Percentiles rank a stretch among this genome's conserved stretches.
Conservation (phyloP, 1,140 invertebrate species). For the Aricia agestis region DNA sequence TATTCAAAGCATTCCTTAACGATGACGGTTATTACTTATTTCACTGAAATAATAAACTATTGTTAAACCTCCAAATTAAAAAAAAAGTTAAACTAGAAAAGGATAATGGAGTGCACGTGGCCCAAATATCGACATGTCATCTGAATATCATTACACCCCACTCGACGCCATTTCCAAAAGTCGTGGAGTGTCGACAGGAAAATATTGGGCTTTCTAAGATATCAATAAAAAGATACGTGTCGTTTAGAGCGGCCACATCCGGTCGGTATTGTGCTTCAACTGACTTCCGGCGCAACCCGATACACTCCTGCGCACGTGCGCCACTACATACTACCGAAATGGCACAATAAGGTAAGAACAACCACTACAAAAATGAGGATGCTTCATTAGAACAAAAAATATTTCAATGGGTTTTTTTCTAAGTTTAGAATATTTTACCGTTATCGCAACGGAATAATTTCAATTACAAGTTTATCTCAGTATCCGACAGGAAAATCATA, state of each 20-base stretch:
- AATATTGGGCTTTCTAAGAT: constrained; percentile 72
- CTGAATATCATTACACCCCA: constrained; percentile 46
- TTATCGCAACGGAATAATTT: background rate
- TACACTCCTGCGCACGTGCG: constrained; percentile 75
- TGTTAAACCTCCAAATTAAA: too few relatives aligned
- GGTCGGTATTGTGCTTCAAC: constrained; percentile 67
- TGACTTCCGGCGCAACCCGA: constrained; percentile 71
- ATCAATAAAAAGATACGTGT: constrained; percentile 74
- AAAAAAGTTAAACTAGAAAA: too few relatives aligned
- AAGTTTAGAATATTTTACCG: constrained; percentile 12
- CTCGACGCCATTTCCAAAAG: constrained; percentile 31
- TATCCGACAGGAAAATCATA: background rate
- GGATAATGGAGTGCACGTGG: constrained; percentile 26
- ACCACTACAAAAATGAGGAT: constrained; percentile 21
- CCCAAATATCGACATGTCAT: constrained; percentile 21
- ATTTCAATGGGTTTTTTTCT: constrained; percentile 8
- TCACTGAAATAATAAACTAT: too few relatives aligned
- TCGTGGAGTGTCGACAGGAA: constrained; percentile 55
- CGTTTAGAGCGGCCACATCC: constrained; percentile 72
- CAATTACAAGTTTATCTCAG: background rate
- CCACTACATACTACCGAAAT: constrained; percentile 63
- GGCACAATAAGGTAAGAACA: constrained; percentile 46
- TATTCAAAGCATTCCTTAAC: too few relatives aligned
- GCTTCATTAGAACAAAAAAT: constrained; percentile 29
- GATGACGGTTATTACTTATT: too few relatives aligned